Evolutionary conservation across 2,888 invertebrate genomes (phyloP).

Genomic region (Argyresthia goedartella): DNA sequence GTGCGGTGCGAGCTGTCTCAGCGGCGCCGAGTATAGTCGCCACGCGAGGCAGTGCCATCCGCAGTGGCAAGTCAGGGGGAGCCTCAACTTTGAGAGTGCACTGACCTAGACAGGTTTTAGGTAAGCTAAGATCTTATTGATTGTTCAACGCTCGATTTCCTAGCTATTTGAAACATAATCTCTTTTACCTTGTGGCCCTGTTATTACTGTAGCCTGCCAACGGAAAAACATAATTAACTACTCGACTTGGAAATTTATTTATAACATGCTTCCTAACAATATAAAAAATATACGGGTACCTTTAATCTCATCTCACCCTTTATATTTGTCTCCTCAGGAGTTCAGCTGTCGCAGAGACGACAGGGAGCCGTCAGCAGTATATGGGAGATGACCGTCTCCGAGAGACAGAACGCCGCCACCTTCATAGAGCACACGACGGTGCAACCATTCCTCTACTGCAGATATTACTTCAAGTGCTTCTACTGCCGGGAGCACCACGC

Average conservation of each 20-base stretch:
- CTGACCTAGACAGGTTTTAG: too few species aligned
- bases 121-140: too few species aligned
- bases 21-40: slow-evolving; percentile 46
- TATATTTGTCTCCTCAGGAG: slow-evolving; percentile 15
- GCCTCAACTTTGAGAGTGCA: slow-evolving; percentile 33
- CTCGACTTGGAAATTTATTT: too few species aligned
- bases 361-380: slow-evolving; percentile 38
- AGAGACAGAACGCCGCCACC: slow-evolving; percentile 40
- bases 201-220: too few species aligned
- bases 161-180: too few species aligned
- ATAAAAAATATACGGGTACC: too few species aligned
- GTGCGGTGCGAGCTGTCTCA: slow-evolving; percentile 47
- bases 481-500: slow-evolving; percentile 38
- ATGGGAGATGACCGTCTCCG: slow-evolving; percentile 49
- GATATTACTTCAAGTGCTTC: slow-evolving; percentile 50
- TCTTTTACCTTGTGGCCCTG: too few species aligned
- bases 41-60: slow-evolving; percentile 60
- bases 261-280: too few species aligned
- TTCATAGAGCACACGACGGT: slow-evolving; percentile 37
- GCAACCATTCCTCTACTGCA: slow-evolving; percentile 42
- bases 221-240: too few species aligned
- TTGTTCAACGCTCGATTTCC: too few species aligned
- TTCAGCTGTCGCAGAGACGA: slow-evolving; percentile 3
- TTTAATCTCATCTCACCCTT: too few species aligned
- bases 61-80: slow-evolving; percentile 43